These are phyloP conservation scores for Chironomus riparius DNA, from an alignment of 2,888 invertebrate species.

Conservation along the genomic window DNA sequence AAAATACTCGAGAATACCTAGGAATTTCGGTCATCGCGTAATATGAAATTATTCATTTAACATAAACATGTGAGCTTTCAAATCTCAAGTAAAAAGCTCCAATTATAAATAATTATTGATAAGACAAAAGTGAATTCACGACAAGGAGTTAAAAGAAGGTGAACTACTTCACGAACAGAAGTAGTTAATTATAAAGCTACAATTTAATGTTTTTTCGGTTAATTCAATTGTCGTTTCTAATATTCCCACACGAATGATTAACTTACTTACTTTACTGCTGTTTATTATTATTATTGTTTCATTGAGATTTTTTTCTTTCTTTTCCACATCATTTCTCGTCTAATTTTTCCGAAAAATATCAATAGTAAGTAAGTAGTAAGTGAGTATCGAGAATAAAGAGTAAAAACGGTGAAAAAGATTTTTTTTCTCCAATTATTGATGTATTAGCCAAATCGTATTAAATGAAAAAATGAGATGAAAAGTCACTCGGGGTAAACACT, in stretches of 20 bases:
- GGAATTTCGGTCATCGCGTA: too few species aligned
- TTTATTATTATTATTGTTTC: not conserved
- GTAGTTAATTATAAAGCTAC: not conserved
- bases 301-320: not conserved
- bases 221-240: conserved; percentile 21
- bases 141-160: not conserved
- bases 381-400: not conserved
- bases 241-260: conserved; percentile 9
- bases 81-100: too few species aligned
- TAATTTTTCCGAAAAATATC: too few species aligned
- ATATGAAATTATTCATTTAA: too few species aligned
- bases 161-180: conserved; percentile 1
- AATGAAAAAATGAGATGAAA: not conserved
- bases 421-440: not conserved
- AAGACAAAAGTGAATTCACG: too few species aligned
- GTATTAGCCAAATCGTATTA: not conserved
- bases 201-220: conserved; percentile 9
- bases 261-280: not conserved
- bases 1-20: too few species aligned
- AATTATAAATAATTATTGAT: too few species aligned
- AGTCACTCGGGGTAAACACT: not conserved
- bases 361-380: not conserved
- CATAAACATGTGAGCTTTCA: too few species aligned
- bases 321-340: not conserved
- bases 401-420: not conserved